Conservation (phyloP, 1,140 invertebrate species). For the Pogonomyrmex barbatus region DNA sequence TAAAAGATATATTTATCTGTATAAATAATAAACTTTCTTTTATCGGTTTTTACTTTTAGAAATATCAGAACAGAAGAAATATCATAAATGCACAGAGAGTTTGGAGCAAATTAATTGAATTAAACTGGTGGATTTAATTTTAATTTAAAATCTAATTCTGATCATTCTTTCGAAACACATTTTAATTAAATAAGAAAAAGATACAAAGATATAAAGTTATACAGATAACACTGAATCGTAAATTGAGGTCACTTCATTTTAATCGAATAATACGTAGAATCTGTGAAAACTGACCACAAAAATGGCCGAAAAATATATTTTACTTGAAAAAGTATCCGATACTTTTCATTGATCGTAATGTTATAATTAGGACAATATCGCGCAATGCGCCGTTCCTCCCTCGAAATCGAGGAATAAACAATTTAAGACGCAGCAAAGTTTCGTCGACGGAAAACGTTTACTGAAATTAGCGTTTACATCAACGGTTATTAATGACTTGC, state of each 20-base stretch:
- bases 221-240: background rate
- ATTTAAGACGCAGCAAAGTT: conserved; percentile 28
- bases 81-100: background rate
- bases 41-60: background rate
- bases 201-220: conserved; percentile 10
- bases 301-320: conserved; percentile 14
- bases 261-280: conserved; percentile 21
- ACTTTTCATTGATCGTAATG: conserved; percentile 33
- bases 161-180: background rate
- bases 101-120: background rate
- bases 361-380: conserved; percentile 50
- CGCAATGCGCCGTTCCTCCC: background rate
- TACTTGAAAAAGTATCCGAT: background rate
- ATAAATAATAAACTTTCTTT: background rate
- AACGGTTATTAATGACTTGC: conserved; percentile 46
- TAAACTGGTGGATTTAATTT: background rate
- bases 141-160: background rate
- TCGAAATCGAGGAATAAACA: conserved; percentile 30
- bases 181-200: conserved; percentile 18
- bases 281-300: background rate
- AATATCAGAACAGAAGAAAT: background rate
- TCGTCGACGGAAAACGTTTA: conserved; percentile 20
- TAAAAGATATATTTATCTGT: background rate
- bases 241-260: conserved; percentile 21
- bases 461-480: conserved; percentile 38